Evolutionary conservation across 2,113 vertebrate species (phyloP).

Genomic region (Zosterops borbonicus): DNA sequence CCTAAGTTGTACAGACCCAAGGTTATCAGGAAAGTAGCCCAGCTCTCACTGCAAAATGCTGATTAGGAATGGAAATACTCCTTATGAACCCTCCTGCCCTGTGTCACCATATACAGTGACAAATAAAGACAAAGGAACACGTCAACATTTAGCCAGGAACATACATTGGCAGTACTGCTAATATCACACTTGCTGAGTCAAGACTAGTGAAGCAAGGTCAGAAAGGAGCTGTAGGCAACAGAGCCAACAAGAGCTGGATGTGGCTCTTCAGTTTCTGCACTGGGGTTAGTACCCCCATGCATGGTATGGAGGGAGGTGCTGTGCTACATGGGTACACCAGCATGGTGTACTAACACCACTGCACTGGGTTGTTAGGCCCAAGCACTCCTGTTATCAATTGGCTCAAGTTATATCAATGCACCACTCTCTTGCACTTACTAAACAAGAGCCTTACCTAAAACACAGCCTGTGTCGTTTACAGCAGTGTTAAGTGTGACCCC

Average conservation of each 20-base stretch:
- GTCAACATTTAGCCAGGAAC: background rate
- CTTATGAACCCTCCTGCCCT: background rate
- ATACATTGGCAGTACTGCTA: background rate
- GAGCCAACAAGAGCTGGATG: background rate
- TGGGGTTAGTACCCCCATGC: accelerated
- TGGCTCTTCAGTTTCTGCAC: background rate
- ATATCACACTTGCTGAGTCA: background rate
- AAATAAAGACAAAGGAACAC: background rate
- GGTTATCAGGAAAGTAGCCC: background rate
- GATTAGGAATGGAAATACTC: background rate
- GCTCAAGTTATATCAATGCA: background rate
- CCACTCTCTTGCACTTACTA: background rate
- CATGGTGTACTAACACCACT: background rate
- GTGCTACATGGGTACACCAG: accelerated
- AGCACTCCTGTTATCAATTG: background rate
- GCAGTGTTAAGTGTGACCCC: background rate
- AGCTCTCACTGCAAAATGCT: background rate
- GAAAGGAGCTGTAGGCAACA: accelerated
- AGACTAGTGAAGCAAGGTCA: background rate
- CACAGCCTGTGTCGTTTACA: background rate
- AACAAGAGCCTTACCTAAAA: background rate
- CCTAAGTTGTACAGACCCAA: background rate
- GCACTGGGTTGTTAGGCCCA: background rate
- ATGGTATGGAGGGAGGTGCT: background rate
- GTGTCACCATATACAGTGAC: background rate